A percentile compares a stretch with the other conserved stretches of the same genome.
Evolutionary conservation across 2,888 invertebrate species (phyloP).

Genomic region (Eupithecia abbreviata): DNA sequence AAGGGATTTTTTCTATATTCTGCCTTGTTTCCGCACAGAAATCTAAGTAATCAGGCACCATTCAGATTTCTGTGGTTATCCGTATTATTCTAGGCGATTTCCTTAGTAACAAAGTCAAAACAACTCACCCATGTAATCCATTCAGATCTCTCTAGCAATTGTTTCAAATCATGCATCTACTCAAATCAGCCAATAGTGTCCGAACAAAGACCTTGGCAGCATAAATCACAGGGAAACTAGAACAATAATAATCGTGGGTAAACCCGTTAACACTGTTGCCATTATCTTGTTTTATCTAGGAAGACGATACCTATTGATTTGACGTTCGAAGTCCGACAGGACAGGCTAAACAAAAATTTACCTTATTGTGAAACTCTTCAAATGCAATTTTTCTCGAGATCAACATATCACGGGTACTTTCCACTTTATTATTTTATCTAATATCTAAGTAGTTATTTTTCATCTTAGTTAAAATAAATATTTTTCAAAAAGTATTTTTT

Average conservation of each 20-base stretch:
- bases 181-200: not conserved
- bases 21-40: too few species aligned
- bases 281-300: not conserved
- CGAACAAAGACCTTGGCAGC: not conserved
- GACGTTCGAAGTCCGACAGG: not conserved
- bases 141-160: slow-evolving; percentile 5
- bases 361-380: not conserved
- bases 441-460: not conserved
- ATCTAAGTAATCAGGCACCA: too few species aligned
- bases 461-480: not conserved
- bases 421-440: not conserved
- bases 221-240: slow-evolving; percentile 16
- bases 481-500: not conserved
- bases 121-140: slow-evolving; percentile 5
- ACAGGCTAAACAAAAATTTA: not conserved
- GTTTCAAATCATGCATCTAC: not conserved
- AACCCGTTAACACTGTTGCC: not conserved
- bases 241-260: slow-evolving; percentile 21
- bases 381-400: not conserved
- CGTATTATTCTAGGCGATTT: not conserved
- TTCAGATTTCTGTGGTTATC: not conserved
- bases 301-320: not conserved
- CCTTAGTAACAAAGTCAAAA: slow-evolving; percentile 3
- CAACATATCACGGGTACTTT: not conserved
- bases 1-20: too few species aligned